Evolutionary conservation across 2,113 vertebrate species (phyloP), one percentile per base, ranked within the genome.

Genomic region (Phrynocephalus versicolor): DNA sequence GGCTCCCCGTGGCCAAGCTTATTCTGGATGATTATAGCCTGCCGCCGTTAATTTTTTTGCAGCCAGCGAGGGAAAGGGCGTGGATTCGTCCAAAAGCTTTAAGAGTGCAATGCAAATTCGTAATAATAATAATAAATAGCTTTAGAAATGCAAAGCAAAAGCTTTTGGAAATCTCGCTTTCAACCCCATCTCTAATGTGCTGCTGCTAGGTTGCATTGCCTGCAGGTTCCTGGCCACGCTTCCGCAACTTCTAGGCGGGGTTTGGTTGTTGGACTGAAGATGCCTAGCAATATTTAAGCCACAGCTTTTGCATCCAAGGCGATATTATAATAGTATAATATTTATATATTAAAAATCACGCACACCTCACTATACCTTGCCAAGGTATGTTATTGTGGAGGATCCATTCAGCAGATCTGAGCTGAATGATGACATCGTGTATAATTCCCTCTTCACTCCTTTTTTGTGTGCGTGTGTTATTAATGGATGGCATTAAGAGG

Each of bases 211-310:
- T 14, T 0, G 1, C 10, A 1, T 33, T 1, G 84, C 57, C 64
- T 0, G 77, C 58, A 51, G 15, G 51, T 13, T 45, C 19, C 0
- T 75, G 87, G 71, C 87, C 2, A 57, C 0, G 0, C 76, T 0
- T 67, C 19, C 0, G 65, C 65, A 62, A 87, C 87, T 85, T 85
- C 35, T 57, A 72, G 81, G 87, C 57, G 23, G 0, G 55, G 4
- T 9, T 57, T 71, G 3, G 39, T 21, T 37, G 72, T 14, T 74
- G 64, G 7, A 0, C 4, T 65, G 51, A 0, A 0, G 0, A 71
- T 72, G 39, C 51, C 57, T 27, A 21, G 0, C 2, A n/a, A 1
- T 1, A 81, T 4, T 57, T 6, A 55, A 81, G 81, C 0, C 30
- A 4, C 8, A 79, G 87, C 18, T 6, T 1, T 84, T 87, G 71